These are phyloP conservation scores for Metridium senile DNA, from an alignment of 92 coral and sea anemone genomes.

Conservation along the genomic window DNA sequence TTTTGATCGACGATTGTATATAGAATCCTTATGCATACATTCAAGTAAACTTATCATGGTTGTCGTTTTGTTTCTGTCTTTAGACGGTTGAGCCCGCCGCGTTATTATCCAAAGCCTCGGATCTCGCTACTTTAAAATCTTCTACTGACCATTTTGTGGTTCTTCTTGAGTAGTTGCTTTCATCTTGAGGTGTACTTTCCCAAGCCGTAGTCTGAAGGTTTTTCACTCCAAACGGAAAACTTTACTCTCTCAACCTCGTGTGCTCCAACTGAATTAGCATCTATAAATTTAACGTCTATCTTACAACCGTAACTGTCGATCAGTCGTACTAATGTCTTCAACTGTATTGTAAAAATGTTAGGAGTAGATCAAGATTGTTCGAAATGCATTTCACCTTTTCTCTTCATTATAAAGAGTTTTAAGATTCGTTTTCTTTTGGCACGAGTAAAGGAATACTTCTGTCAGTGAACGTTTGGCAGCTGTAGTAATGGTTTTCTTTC, in stretches of 20 bases:
- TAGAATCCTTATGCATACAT: neutral
- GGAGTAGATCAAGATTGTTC: neutral
- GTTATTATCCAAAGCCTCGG: neutral
- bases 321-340: neutral
- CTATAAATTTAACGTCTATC: neutral
- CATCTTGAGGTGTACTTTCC: neutral
- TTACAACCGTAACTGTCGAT: neutral
- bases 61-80: neutral
- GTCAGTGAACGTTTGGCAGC: conserved; percentile 24
- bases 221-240: too few species aligned
- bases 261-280: neutral
- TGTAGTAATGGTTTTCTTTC: conserved; percentile 20
- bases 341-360: neutral
- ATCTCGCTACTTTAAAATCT: neutral
- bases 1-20: neutral
- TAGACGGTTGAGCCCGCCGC: neutral
- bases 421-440: neutral
- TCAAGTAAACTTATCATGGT: neutral
- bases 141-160: conserved; percentile 8
- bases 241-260: neutral
- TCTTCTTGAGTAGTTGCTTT: neutral
- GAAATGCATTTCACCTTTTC: neutral
- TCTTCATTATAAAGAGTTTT: neutral
- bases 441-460: neutral
- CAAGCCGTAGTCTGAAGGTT: neutral